phyloP scores from a whole-genome alignment of 2,113 vertebrate species.

The Phrynocephalus versicolor region DNA sequence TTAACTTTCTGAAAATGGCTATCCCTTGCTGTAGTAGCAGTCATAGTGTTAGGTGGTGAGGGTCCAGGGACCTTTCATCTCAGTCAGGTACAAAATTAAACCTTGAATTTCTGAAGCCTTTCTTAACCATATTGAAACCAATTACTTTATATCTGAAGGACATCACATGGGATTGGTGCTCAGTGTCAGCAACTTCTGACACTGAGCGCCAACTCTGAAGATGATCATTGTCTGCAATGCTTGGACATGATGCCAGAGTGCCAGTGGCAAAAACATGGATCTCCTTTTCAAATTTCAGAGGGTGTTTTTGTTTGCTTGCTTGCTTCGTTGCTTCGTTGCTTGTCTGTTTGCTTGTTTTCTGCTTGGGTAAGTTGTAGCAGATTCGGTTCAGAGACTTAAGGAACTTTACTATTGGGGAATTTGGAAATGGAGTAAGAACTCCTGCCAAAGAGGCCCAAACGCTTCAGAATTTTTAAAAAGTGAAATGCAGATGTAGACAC shows the following conservation, averaged over 20 bases:
- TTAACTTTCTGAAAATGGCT: neutral
- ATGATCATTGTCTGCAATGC: neutral
- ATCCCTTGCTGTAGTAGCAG: neutral
- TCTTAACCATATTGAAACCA: neutral
- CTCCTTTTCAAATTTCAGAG: neutral
- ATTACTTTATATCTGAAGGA: neutral
- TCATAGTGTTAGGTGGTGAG: neutral
- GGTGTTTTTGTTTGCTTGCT: too few species aligned
- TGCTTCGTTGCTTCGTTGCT: neutral
- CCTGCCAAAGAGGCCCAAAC: neutral
- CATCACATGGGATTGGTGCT: neutral
- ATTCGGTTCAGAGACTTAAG: neutral
- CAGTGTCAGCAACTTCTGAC: neutral
- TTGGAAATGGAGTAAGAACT: neutral
- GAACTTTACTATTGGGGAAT: neutral
- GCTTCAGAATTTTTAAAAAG: neutral
- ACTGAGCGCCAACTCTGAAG: neutral
- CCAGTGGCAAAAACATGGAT: neutral
- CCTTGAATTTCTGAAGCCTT: neutral
- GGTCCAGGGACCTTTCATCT: neutral
- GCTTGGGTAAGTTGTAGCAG: neutral
- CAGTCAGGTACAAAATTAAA: neutral
- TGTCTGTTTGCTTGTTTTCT: neutral
- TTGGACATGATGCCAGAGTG: neutral
- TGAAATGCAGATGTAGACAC: constrained; percentile 9